These are phyloP conservation scores for Habrosyne pyritoides DNA, from an alignment of 2,888 invertebrate genomes.

Conservation along the genomic window DNA sequence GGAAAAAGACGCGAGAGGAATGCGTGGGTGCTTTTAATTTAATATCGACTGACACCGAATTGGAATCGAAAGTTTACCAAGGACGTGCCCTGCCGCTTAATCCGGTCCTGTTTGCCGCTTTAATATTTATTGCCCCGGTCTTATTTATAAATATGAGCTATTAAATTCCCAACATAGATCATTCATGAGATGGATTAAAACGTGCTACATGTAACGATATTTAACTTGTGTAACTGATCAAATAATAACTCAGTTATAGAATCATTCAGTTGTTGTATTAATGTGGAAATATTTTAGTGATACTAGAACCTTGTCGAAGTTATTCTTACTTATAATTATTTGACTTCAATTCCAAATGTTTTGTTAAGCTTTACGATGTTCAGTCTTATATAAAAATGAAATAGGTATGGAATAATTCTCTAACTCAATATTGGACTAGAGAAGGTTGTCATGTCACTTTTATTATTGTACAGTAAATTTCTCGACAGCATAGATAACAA, in stretches of 20 bases:
- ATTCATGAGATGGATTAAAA: neutral
- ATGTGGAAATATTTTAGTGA: no score
- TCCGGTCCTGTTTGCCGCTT: slow-evolving; percentile 57
- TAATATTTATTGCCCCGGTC: slow-evolving; percentile 62
- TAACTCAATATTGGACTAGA: neutral
- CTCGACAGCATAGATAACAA: slow-evolving; percentile 30
- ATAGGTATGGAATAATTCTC: neutral
- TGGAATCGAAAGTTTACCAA: slow-evolving; percentile 79
- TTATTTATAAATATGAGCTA: slow-evolving; percentile 47
- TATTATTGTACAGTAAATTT: slow-evolving; percentile 6
- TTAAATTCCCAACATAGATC: neutral
- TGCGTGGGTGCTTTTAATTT: slow-evolving; percentile 83
- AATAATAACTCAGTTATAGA: neutral
- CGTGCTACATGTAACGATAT: no score
- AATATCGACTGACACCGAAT: slow-evolving; percentile 82
- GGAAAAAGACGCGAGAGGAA: slow-evolving; percentile 82
- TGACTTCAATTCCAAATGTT: no score
- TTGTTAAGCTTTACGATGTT: no score
- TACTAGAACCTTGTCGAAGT: no score
- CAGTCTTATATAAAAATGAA: neutral
- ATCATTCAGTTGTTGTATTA: no score
- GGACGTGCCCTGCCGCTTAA: slow-evolving; percentile 75
- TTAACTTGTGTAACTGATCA: neutral
- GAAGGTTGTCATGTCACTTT: neutral
- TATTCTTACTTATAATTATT: no score